These are phyloP conservation scores for Caprella mutica DNA, from an alignment of 2,888 invertebrate genomes.

Conservation along the genomic window DNA sequence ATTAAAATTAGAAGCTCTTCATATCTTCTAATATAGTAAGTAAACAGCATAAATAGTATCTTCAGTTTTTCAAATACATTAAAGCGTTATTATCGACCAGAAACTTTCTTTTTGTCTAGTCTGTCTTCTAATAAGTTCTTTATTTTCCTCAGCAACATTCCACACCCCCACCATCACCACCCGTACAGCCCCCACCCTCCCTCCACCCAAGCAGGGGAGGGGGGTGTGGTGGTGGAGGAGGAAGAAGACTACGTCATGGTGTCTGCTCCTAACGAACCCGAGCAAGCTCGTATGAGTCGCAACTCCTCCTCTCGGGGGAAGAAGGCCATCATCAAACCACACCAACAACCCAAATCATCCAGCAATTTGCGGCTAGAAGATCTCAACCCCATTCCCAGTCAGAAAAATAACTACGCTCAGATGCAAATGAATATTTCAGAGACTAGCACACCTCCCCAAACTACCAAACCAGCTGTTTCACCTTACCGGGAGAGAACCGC, in stretches of 20 bases:
- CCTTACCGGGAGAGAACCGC: neutral
- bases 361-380: constrained; percentile 41
- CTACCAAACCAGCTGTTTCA: neutral
- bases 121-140: no score
- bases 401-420: constrained; percentile 45
- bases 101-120: no score
- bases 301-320: no score
- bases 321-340: neutral
- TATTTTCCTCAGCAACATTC: no score
- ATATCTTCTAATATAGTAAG: no score
- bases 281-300: constrained; percentile 15
- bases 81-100: no score
- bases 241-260: constrained; percentile 71
- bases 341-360: neutral
- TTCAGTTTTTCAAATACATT: no score
- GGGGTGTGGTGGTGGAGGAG: constrained; percentile 37
- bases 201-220: constrained; percentile 2
- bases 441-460: neutral
- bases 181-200: no score
- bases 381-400: constrained; percentile 64
- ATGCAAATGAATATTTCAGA: constrained; percentile 10
- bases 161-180: constrained; percentile 7
- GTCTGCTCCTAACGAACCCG: constrained; percentile 44
- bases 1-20: no score
- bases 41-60: no score